Base-by-base conservation (phyloP, 2,888 invertebrate genomes). In the Orthosia incerta region DNA sequence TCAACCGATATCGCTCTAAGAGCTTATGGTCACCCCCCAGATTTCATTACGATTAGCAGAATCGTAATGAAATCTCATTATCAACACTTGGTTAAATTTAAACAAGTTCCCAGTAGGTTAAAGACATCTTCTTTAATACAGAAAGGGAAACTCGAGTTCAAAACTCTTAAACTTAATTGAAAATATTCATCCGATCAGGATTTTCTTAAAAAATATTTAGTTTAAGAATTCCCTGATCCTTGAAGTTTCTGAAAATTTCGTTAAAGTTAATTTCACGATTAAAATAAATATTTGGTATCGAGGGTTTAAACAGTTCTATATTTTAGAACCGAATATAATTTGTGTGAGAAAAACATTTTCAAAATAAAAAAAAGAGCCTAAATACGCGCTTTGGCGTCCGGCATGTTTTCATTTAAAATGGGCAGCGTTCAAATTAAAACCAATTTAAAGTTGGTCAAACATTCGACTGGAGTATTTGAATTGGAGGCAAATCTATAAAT, bases 401-500 rank as follows among this genome's bases (percentile, higher is more conserved):
- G 50, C n/a, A 57, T 63, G 61, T 66, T 57, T 60, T 65, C 59
- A 45, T 48, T 31, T 72, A 74, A 80, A 84, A 84, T 74, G 69
- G 60, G 56, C 71, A 74, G 51, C 64, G 57, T 67, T 74, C 62
- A 79, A 79, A 79, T 79, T 70, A 74, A 82, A 83, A 76, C 75
- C 76, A 76, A 85, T 85, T 76, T 67, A 79, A 83, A 84, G 82
- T 84, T 83, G 53, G 13, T 56, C 48, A 71, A 70, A 83, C 61
- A 74, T 84, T 74, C 62, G 18, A 74, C 61, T 57, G 31, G 59
- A 72, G 78, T 79, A 83, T 83, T 84, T 73, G 68, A 80, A 76
- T 70, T 82, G 79, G 57, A 79, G 57, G 79, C 69, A 84, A 84
- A 83, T 83, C 83, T 83, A 83, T 84, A 83, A 83, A 82, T 85